Evolutionary conservation across 2,797 vertebrate genomes (phyloP).

Genomic region (Onychomys torridus): DNA sequence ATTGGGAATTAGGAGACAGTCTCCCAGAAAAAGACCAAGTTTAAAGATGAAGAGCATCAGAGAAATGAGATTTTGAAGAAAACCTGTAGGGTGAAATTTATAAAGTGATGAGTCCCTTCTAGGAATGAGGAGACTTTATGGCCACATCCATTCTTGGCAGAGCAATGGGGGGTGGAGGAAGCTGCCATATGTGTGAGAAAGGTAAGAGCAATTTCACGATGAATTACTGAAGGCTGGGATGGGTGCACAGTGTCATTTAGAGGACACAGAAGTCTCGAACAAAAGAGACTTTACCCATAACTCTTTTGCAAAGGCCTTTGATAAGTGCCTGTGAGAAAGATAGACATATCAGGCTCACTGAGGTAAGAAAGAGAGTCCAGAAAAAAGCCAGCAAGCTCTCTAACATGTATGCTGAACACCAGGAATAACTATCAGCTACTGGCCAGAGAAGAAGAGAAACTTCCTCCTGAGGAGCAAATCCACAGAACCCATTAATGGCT

Average conservation of each 20-base stretch:
- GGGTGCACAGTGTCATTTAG: not conserved
- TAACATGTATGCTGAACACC: fast-evolving
- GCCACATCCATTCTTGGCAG: not conserved
- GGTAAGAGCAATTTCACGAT: not conserved
- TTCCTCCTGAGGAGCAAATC: not conserved
- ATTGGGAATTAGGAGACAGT: too few relatives aligned
- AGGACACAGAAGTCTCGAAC: not conserved
- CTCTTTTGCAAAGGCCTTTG: not conserved
- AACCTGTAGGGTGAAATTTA: not conserved
- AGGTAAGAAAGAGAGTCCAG: not conserved
- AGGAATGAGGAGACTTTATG: not conserved
- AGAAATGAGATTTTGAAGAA: not conserved
- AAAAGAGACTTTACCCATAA: not conserved
- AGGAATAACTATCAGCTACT: not conserved
- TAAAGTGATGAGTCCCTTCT: not conserved
- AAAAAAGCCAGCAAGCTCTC: not conserved
- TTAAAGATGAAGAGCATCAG: not conserved
- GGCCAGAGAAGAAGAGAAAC: not conserved
- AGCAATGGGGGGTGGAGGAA: not conserved
- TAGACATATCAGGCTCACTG: not conserved
- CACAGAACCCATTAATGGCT: not conserved
- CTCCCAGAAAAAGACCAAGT: not conserved
- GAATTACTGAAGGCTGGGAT: not conserved
- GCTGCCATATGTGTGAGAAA: not conserved
- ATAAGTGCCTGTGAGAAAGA: not conserved